Conservation (phyloP, 2,113 vertebrate genomes). For the Anoplopoma fimbria region DNA sequence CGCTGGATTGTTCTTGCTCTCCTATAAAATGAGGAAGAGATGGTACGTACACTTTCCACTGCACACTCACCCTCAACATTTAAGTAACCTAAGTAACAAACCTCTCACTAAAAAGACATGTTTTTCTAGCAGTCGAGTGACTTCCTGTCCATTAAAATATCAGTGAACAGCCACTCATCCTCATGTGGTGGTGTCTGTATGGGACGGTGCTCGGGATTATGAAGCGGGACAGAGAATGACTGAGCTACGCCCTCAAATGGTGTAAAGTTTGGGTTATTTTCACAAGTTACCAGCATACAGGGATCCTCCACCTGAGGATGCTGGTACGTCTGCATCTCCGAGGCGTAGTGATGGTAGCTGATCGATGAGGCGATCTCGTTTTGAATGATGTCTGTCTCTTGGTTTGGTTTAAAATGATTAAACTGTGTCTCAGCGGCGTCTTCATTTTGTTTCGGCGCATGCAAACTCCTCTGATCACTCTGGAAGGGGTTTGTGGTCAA, state of each 20-base stretch:
- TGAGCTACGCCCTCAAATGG: slow-evolving; percentile 84
- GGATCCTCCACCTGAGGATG: slow-evolving; percentile 21
- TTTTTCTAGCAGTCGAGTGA: not conserved
- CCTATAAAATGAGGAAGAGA: not conserved
- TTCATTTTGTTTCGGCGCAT: not conserved
- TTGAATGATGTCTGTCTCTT: slow-evolving; percentile 1
- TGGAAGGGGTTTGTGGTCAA: not conserved
- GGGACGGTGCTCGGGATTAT: slow-evolving; percentile 38
- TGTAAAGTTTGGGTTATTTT: slow-evolving; percentile 24
- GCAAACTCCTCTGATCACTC: slow-evolving; percentile 13
- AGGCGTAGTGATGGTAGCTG: not conserved
- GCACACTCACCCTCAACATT: not conserved
- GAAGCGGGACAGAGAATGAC: slow-evolving; percentile 76
- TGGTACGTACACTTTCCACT: not conserved
- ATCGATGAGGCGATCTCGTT: slow-evolving; percentile 15
- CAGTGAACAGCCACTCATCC: slow-evolving; percentile 82
- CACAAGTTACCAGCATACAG: slow-evolving; percentile 35
- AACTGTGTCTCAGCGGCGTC: slow-evolving; percentile 17
- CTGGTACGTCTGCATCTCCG: slow-evolving; percentile 41
- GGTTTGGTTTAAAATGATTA: slow-evolving; percentile 3
- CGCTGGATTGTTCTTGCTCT: not conserved
- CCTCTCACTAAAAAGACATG: not conserved
- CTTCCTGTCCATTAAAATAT: slow-evolving; percentile 76
- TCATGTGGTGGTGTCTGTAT: slow-evolving; percentile 76
- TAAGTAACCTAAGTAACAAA: not conserved